These are phyloP conservation scores for Pangasianodon gigas DNA, from an alignment of 2,113 vertebrate genomes.

Conservation along the genomic window DNA sequence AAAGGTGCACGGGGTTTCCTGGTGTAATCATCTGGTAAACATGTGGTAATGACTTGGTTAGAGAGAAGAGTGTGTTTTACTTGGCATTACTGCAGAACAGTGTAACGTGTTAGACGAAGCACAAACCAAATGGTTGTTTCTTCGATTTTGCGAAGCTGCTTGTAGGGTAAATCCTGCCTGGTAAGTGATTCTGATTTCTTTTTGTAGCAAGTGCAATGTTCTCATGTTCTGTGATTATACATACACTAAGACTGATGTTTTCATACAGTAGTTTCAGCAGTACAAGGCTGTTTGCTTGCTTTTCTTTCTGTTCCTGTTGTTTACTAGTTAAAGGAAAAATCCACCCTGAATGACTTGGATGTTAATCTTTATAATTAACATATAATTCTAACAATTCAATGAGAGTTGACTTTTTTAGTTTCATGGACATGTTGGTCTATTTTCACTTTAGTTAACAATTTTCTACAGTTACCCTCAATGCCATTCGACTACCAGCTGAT, in stretches of 20 bases:
- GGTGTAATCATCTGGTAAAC: slow-evolving; percentile 1
- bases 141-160: slow-evolving; percentile 15
- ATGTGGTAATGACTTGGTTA: slow-evolving; percentile 10
- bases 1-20: neutral
- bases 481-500: neutral
- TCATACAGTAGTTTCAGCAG: neutral
- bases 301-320: neutral
- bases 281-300: neutral
- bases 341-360: no score
- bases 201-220: neutral
- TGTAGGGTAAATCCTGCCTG: neutral
- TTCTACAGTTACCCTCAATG: neutral
- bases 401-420: neutral
- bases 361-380: no score
- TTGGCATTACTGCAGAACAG: slow-evolving; percentile 6
- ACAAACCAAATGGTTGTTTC: neutral
- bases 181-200: neutral
- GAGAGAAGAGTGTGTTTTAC: neutral
- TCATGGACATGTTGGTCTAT: neutral
- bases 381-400: neutral
- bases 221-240: neutral
- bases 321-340: no score
- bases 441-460: neutral
- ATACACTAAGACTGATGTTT: neutral
- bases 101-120: neutral